Evolutionary conservation across 2,797 vertebrate genomes (phyloP).

Genomic region (Delichon dasypus): DNA sequence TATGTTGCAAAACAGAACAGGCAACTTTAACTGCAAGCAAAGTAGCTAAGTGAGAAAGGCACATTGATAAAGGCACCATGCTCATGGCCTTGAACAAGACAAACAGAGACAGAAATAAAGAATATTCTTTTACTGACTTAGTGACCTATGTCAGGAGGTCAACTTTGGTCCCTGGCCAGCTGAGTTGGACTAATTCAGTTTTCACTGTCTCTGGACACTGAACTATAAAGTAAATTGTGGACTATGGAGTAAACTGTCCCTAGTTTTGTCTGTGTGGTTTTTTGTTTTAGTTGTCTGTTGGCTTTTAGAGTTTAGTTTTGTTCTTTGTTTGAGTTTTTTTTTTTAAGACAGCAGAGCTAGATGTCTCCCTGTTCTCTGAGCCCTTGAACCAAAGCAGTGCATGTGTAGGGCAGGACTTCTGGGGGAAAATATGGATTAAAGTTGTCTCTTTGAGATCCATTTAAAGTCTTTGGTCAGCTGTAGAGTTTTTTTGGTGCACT

Average conservation of each 20-base stretch:
- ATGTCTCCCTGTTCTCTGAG: neutral
- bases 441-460: neutral
- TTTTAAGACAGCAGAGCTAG: neutral
- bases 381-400: neutral
- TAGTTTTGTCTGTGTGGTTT: neutral
- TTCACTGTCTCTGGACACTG: neutral
- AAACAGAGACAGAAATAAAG: neutral
- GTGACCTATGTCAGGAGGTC: neutral
- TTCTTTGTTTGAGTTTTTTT: no score
- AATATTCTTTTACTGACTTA: neutral
- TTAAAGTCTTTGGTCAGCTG: neutral
- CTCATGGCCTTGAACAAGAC: constrained; percentile 7
- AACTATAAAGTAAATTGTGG: neutral
- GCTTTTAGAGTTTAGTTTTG: neutral
- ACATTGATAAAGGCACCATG: constrained; percentile 15
- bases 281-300: neutral
- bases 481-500: neutral
- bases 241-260: neutral
- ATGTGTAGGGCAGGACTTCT: neutral
- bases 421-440: neutral
- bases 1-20: neutral
- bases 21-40: neutral
- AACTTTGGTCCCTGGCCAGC: neutral
- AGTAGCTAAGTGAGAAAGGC: neutral
- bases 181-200: neutral